These are phyloP conservation scores for Lasioglossum villosulum DNA, from an alignment of 2,888 invertebrate species.

Conservation along the genomic window DNA sequence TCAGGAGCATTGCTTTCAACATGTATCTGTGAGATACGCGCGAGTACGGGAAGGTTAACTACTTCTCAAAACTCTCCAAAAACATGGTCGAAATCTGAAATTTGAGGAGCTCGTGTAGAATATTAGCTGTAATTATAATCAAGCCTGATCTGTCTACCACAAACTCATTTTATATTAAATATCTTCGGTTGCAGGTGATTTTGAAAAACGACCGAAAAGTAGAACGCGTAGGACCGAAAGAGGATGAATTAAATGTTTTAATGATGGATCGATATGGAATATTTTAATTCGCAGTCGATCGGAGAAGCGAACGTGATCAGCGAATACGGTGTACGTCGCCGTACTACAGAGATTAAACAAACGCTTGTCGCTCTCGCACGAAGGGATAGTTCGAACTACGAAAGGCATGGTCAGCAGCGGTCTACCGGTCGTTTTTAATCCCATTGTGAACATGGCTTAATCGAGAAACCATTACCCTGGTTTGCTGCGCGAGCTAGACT, in stretches of 20 bases:
- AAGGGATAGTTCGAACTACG: constrained; percentile 73
- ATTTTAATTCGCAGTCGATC: not conserved
- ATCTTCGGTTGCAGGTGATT: not conserved
- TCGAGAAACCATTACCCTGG: constrained; percentile 82
- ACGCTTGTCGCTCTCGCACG: constrained; percentile 60
- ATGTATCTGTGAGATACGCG: too few relatives aligned
- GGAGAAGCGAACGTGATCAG: not conserved
- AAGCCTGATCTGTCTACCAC: not conserved
- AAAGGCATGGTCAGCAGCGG: constrained; percentile 83
- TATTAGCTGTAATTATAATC: not conserved
- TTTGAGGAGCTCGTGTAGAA: too few relatives aligned
- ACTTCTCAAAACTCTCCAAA: not conserved
- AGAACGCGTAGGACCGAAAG: not conserved
- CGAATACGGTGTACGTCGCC: constrained; percentile 20
- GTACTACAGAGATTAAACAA: constrained; percentile 58
- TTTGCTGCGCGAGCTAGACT: constrained; percentile 79
- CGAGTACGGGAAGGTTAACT: too few relatives aligned
- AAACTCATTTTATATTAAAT: too few relatives aligned
- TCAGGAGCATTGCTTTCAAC: too few relatives aligned
- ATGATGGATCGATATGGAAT: not conserved
- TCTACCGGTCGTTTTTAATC: constrained; percentile 83
- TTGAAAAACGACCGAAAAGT: not conserved
- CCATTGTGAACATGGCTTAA: constrained; percentile 83
- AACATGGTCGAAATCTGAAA: not conserved
- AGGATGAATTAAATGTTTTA: not conserved